phyloP scores from a whole-genome alignment of 2,888 invertebrate species.

The Drosophila rubida region DNA sequence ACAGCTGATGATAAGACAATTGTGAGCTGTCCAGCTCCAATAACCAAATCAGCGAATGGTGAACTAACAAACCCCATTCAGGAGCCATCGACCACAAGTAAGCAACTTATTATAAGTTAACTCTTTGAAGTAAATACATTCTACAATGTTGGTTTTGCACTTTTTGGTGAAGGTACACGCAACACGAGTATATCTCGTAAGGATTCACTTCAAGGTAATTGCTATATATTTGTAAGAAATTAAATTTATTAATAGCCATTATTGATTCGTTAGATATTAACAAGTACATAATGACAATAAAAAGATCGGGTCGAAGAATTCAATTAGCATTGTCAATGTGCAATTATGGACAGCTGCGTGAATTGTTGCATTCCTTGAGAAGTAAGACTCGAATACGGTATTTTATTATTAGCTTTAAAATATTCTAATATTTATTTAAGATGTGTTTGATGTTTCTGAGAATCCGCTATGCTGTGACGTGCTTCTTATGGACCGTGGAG shows the following conservation, averaged over 20 bases:
- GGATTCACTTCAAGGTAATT: conserved; percentile 15
- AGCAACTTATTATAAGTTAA: conserved; percentile 16
- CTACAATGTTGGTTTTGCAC: not conserved
- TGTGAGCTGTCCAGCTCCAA: not conserved
- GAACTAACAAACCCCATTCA: not conserved
- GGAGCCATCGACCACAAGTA: conserved; percentile 1
- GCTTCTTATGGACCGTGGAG: conserved; percentile 68
- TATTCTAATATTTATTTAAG: conserved; percentile 13
- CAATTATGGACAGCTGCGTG: conserved; percentile 17
- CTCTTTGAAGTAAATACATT: not conserved
- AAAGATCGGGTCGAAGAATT: conserved; percentile 39
- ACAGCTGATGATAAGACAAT: not conserved
- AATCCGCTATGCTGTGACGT: conserved; percentile 57
- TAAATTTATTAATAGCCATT: not conserved
- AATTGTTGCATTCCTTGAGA: conserved; percentile 30
- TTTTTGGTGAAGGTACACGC: conserved; percentile 16
- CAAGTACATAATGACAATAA: conserved; percentile 45
- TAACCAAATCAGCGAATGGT: not conserved
- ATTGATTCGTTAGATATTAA: conserved; percentile 44
- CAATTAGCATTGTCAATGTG: conserved; percentile 60
- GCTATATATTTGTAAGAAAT: not conserved
- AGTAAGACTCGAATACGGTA: conserved; percentile 8
- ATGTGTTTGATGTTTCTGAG: conserved; percentile 34
- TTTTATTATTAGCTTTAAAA: not conserved
- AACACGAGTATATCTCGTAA: not conserved